phyloP scores from a whole-genome alignment of 2,113 vertebrate genomes.

The Trachemys scripta region DNA sequence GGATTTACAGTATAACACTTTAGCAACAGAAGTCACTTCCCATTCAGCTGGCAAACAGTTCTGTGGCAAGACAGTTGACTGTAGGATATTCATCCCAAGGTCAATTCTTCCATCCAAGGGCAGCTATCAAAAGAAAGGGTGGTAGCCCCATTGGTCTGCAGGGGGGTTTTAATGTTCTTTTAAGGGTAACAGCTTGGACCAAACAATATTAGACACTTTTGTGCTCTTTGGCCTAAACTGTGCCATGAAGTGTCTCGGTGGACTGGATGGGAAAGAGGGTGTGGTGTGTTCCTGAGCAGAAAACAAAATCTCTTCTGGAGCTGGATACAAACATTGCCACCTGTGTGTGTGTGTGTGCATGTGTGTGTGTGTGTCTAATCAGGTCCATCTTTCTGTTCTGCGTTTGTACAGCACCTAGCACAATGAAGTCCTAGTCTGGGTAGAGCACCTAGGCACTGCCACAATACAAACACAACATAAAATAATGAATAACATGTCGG shows the following conservation, averaged over 20 bases:
- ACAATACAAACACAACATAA: not conserved
- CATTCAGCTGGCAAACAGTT: not conserved
- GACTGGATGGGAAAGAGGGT: not conserved
- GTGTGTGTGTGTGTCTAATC: not conserved
- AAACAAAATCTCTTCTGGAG: not conserved
- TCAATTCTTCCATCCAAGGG: constrained; percentile 18
- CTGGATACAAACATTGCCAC: not conserved
- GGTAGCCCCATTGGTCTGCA: constrained; percentile 44
- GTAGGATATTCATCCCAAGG: not conserved
- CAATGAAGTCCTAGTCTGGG: not conserved
- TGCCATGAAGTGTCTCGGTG: not conserved
- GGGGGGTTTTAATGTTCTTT: constrained; percentile 31
- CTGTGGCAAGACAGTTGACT: constrained; percentile 50
- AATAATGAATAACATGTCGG: not conserved
- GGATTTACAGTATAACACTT: constrained; percentile 58
- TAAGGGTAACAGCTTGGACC: not conserved
- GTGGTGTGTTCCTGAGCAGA: not conserved
- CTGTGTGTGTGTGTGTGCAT: no score
- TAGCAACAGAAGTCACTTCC: not conserved
- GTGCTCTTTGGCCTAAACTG: constrained; percentile 10
- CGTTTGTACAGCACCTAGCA: not conserved
- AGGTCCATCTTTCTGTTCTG: not conserved
- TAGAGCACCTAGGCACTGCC: not conserved
- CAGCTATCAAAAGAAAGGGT: constrained; percentile 3
- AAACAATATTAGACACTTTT: constrained; percentile 1